Conservation (phyloP, 2,113 vertebrate species). For the Xiphophorus hellerii region DNA sequence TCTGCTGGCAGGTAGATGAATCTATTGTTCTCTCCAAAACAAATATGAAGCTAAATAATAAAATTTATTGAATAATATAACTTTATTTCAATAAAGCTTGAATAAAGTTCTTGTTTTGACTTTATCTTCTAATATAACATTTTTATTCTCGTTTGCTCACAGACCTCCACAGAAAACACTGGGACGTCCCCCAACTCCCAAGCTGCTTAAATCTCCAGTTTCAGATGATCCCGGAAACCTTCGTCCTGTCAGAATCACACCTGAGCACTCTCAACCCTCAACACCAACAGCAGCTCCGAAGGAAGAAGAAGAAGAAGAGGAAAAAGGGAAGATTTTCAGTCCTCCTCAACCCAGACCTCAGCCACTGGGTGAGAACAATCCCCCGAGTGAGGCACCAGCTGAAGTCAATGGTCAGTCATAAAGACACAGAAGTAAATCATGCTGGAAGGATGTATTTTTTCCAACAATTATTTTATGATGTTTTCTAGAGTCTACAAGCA, state of each 20-base stretch:
- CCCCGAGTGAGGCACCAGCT: conserved; percentile 27
- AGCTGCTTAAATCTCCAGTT: conserved; percentile 80
- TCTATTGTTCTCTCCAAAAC: background rate
- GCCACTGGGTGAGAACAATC: conserved; percentile 65
- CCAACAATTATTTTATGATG: background rate
- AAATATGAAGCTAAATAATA: too few species aligned
- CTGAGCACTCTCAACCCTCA: conserved; percentile 61
- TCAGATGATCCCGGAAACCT: conserved; percentile 87
- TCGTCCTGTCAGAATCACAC: conserved; percentile 82
- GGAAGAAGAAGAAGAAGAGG: conserved; percentile 31
- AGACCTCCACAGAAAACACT: conserved; percentile 79
- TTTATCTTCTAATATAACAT: background rate
- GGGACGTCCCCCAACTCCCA: conserved; percentile 84
- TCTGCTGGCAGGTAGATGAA: conserved; percentile 87
- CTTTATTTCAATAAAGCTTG: too few species aligned
- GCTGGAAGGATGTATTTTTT: background rate
- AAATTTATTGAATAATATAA: too few species aligned
- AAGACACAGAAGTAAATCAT: background rate
- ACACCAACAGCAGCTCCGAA: conserved; percentile 7
- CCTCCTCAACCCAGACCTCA: conserved; percentile 67
- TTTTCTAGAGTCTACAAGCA: conserved; percentile 52
- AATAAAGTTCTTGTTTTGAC: background rate
- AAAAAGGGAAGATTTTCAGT: conserved; percentile 50
- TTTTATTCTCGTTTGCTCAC: conserved; percentile 7
- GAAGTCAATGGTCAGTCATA: conserved; percentile 30